These are phyloP conservation scores for Dermolepida albohirtum DNA, from an alignment of 2,888 invertebrate genomes.

Conservation along the genomic window DNA sequence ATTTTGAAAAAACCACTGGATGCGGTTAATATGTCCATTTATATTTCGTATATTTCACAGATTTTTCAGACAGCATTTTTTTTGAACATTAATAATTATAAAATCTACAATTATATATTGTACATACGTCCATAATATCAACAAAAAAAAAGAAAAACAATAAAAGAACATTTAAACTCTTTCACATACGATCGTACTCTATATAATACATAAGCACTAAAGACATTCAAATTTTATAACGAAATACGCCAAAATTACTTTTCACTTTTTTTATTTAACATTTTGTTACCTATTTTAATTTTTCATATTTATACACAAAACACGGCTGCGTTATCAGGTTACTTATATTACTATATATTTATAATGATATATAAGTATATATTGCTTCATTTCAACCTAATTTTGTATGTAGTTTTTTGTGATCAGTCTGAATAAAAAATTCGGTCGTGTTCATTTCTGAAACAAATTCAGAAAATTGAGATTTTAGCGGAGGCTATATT, in stretches of 20 bases:
- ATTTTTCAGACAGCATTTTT: constrained; percentile 19
- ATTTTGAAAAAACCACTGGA: constrained; percentile 7
- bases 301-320: too few species aligned
- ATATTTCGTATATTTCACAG: constrained; percentile 16
- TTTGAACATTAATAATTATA: constrained; percentile 34
- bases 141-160: too few species aligned
- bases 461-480: not conserved
- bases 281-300: constrained; percentile 1
- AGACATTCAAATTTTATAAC: constrained; percentile 22
- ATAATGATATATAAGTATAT: constrained; percentile 48
- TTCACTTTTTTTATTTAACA: constrained; percentile 1
- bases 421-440: constrained; percentile 64
- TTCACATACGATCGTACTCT: constrained; percentile 5
- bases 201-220: constrained; percentile 13
- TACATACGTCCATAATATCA: not conserved
- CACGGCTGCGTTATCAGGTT: too few species aligned
- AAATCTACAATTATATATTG: constrained; percentile 21
- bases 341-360: constrained; percentile 11
- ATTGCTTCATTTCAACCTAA: constrained; percentile 57
- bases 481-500: not conserved
- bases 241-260: constrained; percentile 3
- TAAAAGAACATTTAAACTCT: not conserved
- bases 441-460: constrained; percentile 58
- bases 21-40: not conserved
- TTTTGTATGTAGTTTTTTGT: constrained; percentile 41